Base-by-base conservation (phyloP, 2,797 vertebrate species). In the Lagorchestes hirsutus region DNA sequence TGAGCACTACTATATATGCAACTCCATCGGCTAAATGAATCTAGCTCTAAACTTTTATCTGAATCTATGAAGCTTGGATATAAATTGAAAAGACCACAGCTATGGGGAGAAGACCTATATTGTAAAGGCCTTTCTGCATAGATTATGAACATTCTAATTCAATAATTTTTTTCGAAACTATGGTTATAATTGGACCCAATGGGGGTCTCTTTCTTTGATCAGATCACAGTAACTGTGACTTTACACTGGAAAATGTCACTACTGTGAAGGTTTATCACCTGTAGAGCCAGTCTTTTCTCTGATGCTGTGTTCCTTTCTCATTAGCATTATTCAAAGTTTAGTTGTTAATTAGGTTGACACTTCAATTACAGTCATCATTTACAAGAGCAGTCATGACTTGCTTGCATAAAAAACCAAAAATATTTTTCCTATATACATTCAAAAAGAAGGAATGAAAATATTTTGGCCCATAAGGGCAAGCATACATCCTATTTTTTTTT, bases 201-300 rank as follows among this genome's bases (percentile, higher is more conserved):
- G 99, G 99, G 99, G 99, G 99, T 99, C 99, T 99, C 97, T 99
- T 97, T 98, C 99, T 99, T 99, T 99, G 99, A 99, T 99, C 99
- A 99, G 99, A 99, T 99, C 99, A 99, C 99, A 99, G 99, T 99
- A 99, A 99, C 99, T 99, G 99, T 99, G 99, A 99, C 99, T 99
- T 99, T 99, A 99, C 99, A 99, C 99, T 99, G 99, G 99, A 99
- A 99, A 99, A 99, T 99, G 99, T 99, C 99, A 99, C 99, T 98
- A 99, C 99, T 99, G 99, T 99, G 99, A 99, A 99, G 99, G 99
- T 99, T 99, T 99, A 99, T 99, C 99, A 99, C 99, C 99, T 99
- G 99, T 99, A 99, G 99, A 99, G 99, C 98, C 98, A 99, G 99
- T 99, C 99, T 99, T 99, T 99, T 99, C 99, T 99, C 99, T 99